Conservation (phyloP, 1,140 invertebrate species). For the Cyclargus thomasi region DNA sequence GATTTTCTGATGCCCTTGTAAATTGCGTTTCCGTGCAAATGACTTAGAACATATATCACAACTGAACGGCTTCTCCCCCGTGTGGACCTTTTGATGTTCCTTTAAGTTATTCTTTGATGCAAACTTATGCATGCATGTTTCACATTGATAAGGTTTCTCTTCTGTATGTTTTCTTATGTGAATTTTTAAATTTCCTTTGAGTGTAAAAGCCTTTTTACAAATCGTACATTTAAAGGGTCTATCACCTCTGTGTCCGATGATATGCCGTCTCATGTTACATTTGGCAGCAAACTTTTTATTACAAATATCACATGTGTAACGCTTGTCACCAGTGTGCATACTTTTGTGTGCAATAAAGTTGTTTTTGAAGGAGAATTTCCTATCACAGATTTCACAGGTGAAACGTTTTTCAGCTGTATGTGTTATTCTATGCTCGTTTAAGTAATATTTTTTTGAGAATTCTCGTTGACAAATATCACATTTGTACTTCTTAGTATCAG, state of each 20-base stretch:
- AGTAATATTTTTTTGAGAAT: constrained; percentile 3
- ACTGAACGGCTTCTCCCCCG: background rate
- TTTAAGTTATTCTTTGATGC: constrained; percentile 8
- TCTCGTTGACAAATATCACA: background rate
- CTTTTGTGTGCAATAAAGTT: constrained; percentile 1
- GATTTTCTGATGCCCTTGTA: constrained; percentile 4
- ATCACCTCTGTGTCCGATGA: background rate
- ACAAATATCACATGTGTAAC: constrained; percentile 8
- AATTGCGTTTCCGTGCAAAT: constrained; percentile 10
- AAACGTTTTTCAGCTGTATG: background rate
- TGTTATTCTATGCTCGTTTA: constrained; percentile 2
- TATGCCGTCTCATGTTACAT: constrained; percentile 2
- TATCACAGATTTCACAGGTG: constrained; percentile 1
- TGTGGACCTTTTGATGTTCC: constrained; percentile 6
- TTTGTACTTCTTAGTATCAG: background rate
- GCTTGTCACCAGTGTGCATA: background rate
- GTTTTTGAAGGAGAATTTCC: constrained; percentile 6
- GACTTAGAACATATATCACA: background rate
- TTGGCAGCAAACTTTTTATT: background rate
- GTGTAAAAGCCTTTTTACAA: background rate
- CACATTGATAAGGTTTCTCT: background rate
- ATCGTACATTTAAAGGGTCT: background rate
- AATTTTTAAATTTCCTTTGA: constrained; percentile 1
- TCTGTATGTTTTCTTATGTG: background rate
- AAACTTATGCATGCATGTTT: background rate